Base-by-base conservation (phyloP, 2,888 invertebrate genomes). In the Drosophila maculinotata region DNA sequence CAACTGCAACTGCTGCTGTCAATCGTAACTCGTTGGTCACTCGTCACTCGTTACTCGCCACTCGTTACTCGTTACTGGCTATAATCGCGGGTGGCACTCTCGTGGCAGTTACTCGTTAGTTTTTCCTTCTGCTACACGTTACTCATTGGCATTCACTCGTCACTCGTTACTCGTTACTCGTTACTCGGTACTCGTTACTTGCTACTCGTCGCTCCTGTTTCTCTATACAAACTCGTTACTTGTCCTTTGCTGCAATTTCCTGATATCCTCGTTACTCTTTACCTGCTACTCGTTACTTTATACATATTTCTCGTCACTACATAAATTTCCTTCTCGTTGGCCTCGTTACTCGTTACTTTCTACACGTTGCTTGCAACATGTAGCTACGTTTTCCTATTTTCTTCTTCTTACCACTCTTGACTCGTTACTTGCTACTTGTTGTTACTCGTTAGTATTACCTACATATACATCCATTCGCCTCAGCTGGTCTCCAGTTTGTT, bases 401-500 rank as follows among this genome's bases (percentile, higher is more conserved):
- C n/a, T n/a, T n/a, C n/a, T n/a, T n/a, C n/a, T n/a, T n/a, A n/a
- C n/a, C n/a, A n/a, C n/a, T 20, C 7, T 20, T 23, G 12, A 38
- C 14, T 15, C 10, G 15, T 9, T 15, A 14, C 15, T 57, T 17
- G 26, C n/a, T 26, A 9, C 4, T 1, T n/a, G 10, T 12, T 20
- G 23, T 17, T 30, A 52, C 31, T 41, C 35, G 7, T 30, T 35
- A 30, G 4, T 9, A 17, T 15, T n/a, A n/a, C n/a, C n/a, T n/a
- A n/a, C n/a, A n/a, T n/a, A n/a, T n/a, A n/a, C n/a, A n/a, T n/a
- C n/a, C n/a, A n/a, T n/a, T n/a, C n/a, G n/a, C n/a, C n/a, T n/a
- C n/a, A n/a, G n/a, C n/a, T n/a, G n/a, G 10, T 23, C 2, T 6
- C 2, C 31, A 44, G 10, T 52, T 52, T 33, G 17, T 10, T 42